Conservation (phyloP, 30 jellyfish, hydroid and myxozoan species). For the Chrysaora quinquecirrha region DNA sequence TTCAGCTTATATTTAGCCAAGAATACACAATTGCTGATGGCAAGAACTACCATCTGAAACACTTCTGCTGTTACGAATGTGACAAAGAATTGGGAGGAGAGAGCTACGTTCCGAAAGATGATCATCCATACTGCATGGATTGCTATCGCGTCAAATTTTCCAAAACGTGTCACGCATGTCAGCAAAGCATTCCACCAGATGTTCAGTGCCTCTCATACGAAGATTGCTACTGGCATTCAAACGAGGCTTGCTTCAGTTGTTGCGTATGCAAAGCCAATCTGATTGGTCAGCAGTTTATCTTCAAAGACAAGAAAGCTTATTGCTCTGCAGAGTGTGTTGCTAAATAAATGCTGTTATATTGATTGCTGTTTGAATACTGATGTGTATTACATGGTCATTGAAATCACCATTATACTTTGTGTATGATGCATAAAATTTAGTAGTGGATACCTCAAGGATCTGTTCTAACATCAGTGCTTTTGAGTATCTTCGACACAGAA, state of each 20-base stretch:
- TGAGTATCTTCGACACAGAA: no score
- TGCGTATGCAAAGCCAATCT: conserved; percentile 57
- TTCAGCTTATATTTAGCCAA: conserved; percentile 83
- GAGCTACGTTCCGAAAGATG: conserved; percentile 56
- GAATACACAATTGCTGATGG: conserved; percentile 83
- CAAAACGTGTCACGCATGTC: conserved; percentile 72
- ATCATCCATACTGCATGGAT: conserved; percentile 68
- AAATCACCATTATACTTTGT: no score
- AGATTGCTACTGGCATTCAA: conserved; percentile 67
- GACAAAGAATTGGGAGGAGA: conserved; percentile 75
- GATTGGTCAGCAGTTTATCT: conserved; percentile 54
- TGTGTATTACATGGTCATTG: no score
- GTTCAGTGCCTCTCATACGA: conserved; percentile 51
- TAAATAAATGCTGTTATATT: no score
- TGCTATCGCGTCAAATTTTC: conserved; percentile 70
- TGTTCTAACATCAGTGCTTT: no score
- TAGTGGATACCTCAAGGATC: no score
- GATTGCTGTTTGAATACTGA: no score
- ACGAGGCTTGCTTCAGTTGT: conserved; percentile 75
- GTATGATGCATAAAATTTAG: no score
- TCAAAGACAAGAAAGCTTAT: conserved; percentile 62
- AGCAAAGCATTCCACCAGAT: conserved; percentile 49
- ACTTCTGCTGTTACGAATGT: conserved; percentile 85
- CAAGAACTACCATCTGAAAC: conserved; percentile 73
- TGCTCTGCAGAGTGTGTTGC: conserved; percentile 76